These are phyloP conservation scores for Urocolius indicus DNA, from an alignment of 2,113 vertebrate genomes.

Conservation along the genomic window DNA sequence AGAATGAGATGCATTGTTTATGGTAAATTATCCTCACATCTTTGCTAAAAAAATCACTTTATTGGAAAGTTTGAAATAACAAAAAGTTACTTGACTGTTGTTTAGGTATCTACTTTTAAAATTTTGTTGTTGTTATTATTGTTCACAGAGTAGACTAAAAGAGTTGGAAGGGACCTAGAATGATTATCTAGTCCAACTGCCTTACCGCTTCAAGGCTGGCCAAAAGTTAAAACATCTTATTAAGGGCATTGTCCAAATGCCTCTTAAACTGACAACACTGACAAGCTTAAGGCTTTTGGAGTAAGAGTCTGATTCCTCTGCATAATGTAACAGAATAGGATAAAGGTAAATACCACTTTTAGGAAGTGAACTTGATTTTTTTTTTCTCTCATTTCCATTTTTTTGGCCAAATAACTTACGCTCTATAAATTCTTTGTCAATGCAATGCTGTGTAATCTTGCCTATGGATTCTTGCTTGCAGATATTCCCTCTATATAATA, in stretches of 20 bases:
- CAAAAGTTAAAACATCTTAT: neutral
- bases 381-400: neutral
- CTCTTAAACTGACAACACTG: neutral
- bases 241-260: neutral
- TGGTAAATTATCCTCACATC: neutral
- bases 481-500: neutral
- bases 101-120: neutral
- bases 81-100: neutral
- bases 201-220: neutral
- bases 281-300: neutral
- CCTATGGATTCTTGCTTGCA: neutral
- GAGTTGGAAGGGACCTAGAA: neutral
- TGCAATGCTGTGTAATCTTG: neutral
- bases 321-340: neutral
- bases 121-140: neutral
- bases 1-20: neutral
- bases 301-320: neutral
- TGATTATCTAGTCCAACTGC: neutral
- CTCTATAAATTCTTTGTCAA: neutral
- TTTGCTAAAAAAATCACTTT: neutral
- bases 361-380: neutral
- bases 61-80: neutral
- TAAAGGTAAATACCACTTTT: neutral
- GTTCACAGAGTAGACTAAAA: neutral
- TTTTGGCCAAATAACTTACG: neutral